phyloP scores from a whole-genome alignment of 2,888 invertebrate genomes.

The Drepana falcataria region DNA sequence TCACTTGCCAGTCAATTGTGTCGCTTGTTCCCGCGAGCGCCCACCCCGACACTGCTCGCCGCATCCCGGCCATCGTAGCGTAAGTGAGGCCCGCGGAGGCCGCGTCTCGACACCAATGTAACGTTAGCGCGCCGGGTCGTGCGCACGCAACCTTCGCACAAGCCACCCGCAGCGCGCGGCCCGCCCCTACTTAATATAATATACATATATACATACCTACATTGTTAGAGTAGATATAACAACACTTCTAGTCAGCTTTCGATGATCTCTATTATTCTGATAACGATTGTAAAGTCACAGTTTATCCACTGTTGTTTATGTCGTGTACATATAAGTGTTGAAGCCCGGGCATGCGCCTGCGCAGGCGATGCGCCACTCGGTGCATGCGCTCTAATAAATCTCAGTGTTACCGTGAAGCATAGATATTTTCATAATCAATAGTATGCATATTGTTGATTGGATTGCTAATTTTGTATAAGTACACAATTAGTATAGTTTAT shows the following conservation, averaged over 20 bases:
- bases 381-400: constrained; percentile 43
- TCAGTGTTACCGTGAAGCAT: constrained; percentile 59
- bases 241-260: constrained; percentile 76
- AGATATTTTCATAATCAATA: constrained; percentile 76
- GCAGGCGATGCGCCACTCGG: constrained; percentile 14
- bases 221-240: constrained; percentile 67
- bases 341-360: constrained; percentile 23
- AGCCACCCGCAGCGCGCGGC: constrained; percentile 18
- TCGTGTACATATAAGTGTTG: constrained; percentile 57
- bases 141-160: constrained; percentile 61
- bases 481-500: constrained; percentile 80
- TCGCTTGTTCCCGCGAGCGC: constrained; percentile 50
- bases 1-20: constrained; percentile 64
- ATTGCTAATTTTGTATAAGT: constrained; percentile 77
- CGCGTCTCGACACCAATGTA: constrained; percentile 71
- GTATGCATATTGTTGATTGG: constrained; percentile 73
- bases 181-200: constrained; percentile 12
- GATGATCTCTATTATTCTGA: constrained; percentile 69
- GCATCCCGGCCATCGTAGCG: constrained; percentile 52
- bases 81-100: constrained; percentile 52
- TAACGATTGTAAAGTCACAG: constrained; percentile 61
- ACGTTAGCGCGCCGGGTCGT: constrained; percentile 48
- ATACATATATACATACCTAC: constrained; percentile 36
- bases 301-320: constrained; percentile 49
- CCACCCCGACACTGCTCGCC: constrained; percentile 59